A percentile compares a stretch with the other conserved stretches of the same genome.
Evolutionary conservation across 2,113 vertebrate genomes (phyloP).

Genomic region (Pygoscelis adeliae): DNA sequence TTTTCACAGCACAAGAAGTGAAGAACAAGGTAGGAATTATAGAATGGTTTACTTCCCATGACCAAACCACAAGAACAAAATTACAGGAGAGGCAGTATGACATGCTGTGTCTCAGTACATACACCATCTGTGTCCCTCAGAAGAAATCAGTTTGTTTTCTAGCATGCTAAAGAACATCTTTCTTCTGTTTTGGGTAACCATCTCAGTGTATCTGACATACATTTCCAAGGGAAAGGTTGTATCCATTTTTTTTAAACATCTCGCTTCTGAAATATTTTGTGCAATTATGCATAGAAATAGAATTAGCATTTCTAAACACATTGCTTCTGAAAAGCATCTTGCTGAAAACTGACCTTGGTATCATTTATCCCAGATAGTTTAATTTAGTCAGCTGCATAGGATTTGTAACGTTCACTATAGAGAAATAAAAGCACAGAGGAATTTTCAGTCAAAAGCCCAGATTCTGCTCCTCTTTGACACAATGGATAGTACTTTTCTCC

Average conservation of each 20-base stretch:
- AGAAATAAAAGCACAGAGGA: neutral
- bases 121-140: neutral
- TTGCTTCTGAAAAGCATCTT: neutral
- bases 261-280: conserved; percentile 26
- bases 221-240: conserved; percentile 38
- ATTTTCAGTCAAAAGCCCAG: neutral
- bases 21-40: neutral
- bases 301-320: neutral
- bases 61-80: neutral
- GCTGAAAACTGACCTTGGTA: neutral
- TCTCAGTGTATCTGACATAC: neutral
- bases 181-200: conserved; percentile 44
- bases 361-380: neutral
- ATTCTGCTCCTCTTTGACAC: neutral
- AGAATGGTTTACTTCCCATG: neutral
- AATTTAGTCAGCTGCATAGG: neutral
- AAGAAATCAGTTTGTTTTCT: conserved; percentile 5
- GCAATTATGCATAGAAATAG: neutral
- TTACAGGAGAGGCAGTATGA: neutral
- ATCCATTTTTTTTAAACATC: conserved; percentile 10
- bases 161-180: neutral
- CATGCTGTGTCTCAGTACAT: neutral
- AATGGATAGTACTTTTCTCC: neutral
- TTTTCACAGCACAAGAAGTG: neutral
- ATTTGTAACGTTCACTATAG: neutral